phyloP scores from a whole-genome alignment of 2,888 invertebrate species.

The Acrobeloides nanus region DNA sequence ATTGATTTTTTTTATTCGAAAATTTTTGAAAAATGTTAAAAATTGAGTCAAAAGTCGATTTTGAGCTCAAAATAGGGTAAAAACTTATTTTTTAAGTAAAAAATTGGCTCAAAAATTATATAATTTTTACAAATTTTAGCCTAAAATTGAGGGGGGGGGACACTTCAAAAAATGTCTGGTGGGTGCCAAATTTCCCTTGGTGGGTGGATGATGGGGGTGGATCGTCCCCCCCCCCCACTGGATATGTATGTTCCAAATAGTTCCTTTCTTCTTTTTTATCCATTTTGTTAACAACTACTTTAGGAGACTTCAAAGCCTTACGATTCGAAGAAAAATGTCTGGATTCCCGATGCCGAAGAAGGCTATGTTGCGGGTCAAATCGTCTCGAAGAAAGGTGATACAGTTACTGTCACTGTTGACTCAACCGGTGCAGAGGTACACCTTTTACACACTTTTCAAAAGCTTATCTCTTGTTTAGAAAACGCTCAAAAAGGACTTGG shows the following conservation, averaged over 20 bases:
- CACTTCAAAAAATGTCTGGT: too few relatives aligned
- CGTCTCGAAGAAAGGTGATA: constrained; percentile 94
- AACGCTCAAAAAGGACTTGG: constrained; percentile 76
- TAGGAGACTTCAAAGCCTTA: constrained; percentile 95
- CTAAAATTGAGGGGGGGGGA: too few relatives aligned
- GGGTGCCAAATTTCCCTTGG: too few relatives aligned
- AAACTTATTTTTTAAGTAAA: too few relatives aligned
- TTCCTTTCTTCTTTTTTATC: neutral
- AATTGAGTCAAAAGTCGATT: too few relatives aligned
- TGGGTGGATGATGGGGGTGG: too few relatives aligned
- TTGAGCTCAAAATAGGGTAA: too few relatives aligned
- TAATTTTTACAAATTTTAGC: too few relatives aligned
- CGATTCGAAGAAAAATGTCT: constrained; percentile 98
- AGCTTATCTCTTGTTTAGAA: constrained; percentile 57
- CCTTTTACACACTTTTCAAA: constrained; percentile 20
- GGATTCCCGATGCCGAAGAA: constrained; percentile 61
- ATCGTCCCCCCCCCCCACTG: too few relatives aligned
- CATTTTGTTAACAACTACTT: constrained; percentile 9
- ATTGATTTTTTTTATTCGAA: too few relatives aligned
- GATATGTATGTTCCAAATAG: neutral
- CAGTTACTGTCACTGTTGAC: constrained; percentile 76
- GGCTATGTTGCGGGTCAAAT: constrained; percentile 86
- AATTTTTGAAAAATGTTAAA: too few relatives aligned
- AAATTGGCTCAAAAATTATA: too few relatives aligned
- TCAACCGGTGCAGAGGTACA: constrained; percentile 32